Conservation (phyloP, 92 coral and sea anemone species). For the Zoanthus solanderi region DNA sequence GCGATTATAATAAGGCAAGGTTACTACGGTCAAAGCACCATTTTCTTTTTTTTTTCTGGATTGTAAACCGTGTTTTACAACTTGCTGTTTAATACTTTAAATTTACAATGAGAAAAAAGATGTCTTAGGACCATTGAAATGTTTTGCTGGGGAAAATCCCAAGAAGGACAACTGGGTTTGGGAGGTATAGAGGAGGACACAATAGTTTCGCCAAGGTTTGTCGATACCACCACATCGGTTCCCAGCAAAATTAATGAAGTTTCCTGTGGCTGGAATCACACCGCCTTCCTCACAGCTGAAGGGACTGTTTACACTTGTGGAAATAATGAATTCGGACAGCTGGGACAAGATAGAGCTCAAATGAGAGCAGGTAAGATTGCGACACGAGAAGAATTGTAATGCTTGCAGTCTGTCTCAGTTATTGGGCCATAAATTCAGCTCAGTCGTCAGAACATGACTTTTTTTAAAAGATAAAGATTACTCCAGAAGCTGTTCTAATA, state of each 20-base stretch:
- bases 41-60: background rate
- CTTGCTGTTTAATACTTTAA: background rate
- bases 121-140: constrained; percentile 19
- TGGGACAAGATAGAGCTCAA: constrained; percentile 77
- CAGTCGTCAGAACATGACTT: too few species aligned
- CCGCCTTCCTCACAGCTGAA: constrained; percentile 80
- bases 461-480: too few species aligned
- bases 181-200: constrained; percentile 75
- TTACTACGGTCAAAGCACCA: background rate
- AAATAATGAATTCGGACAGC: constrained; percentile 87
- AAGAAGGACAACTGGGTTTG: constrained; percentile 84
- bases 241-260: constrained; percentile 62
- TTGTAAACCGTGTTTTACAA: background rate
- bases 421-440: background rate
- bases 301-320: constrained; percentile 94
- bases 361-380: constrained; percentile 72
- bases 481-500: too few species aligned
- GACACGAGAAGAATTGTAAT: background rate
- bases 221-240: constrained; percentile 51
- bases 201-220: constrained; percentile 65
- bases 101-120: background rate
- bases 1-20: background rate
- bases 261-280: constrained; percentile 93
- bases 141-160: constrained; percentile 90
- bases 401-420: too few species aligned